Conservation (phyloP, 2,888 invertebrate species). For the Trichacis sp. region DNA sequence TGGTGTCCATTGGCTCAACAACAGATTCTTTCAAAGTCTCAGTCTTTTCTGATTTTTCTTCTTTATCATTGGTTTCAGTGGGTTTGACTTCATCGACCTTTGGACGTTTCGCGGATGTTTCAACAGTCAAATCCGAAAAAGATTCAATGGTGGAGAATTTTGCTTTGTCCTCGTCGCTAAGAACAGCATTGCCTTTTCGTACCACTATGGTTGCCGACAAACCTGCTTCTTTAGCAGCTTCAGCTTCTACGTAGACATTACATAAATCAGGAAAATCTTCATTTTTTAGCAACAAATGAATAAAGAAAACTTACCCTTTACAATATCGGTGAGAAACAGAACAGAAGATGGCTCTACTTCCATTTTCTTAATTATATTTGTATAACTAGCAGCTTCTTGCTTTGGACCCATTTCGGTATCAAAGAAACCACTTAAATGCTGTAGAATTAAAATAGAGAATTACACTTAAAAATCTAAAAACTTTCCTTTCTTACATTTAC, state of each 20-base stretch:
- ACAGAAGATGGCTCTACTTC: conserved; percentile 76
- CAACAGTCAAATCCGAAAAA: conserved; percentile 73
- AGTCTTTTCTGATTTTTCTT: conserved; percentile 29
- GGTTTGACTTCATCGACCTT: conserved; percentile 53
- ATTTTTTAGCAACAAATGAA: too few species aligned
- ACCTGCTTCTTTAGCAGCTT: conserved; percentile 84
- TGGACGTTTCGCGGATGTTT: conserved; percentile 60
- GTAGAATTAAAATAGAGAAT: conserved; percentile 39
- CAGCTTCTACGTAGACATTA: conserved; percentile 87
- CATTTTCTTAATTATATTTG: conserved; percentile 79
- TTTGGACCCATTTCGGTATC: conserved; percentile 90
- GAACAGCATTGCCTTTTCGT: conserved; percentile 83
- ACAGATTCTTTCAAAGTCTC: conserved; percentile 13
- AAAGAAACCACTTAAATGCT: conserved; percentile 83
- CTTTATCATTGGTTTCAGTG: conserved; percentile 21
- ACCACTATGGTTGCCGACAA: conserved; percentile 77
- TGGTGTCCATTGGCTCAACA: conserved; percentile 59
- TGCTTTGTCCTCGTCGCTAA: conserved; percentile 74
- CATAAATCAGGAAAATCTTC: too few species aligned
- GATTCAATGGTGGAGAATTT: conserved; percentile 74
- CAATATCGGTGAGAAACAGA: conserved; percentile 88
- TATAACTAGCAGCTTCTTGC: conserved; percentile 82
- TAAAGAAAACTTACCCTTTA: conserved; percentile 82
- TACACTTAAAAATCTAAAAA: too few species aligned
- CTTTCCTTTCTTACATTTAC: too few species aligned